A percentile compares a stretch with the other conserved stretches of the same genome.
Evolutionary conservation across 1,140 invertebrate genomes (phyloP).

Genomic region (Sarcophaga peregrina): DNA sequence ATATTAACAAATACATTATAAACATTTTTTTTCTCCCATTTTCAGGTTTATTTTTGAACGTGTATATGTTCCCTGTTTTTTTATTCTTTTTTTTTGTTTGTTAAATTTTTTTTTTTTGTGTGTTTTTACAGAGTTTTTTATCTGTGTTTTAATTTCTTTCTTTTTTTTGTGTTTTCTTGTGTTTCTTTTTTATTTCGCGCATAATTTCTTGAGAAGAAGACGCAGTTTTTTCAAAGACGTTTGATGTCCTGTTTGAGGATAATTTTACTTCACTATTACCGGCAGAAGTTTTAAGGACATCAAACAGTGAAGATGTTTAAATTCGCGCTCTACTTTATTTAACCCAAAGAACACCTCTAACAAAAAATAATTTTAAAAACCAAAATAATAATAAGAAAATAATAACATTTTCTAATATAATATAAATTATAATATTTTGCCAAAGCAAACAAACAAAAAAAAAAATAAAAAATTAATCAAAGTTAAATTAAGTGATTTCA

Average conservation of each 20-base stretch:
- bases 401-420: too few species aligned
- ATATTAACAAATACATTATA: too few species aligned
- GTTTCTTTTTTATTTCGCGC: constrained; percentile 45
- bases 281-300: constrained; percentile 64
- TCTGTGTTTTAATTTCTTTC: not conserved
- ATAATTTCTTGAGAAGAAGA: constrained; percentile 60
- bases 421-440: too few species aligned
- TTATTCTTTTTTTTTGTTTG: too few species aligned
- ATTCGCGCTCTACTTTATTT: not conserved
- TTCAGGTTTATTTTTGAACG: too few species aligned
- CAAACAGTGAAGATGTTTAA: constrained; percentile 58
- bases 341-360: not conserved
- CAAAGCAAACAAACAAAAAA: too few species aligned
- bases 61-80: too few species aligned
- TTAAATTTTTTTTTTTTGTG: too few species aligned
- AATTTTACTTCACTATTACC: constrained; percentile 44
- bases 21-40: too few species aligned
- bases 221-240: constrained; percentile 29
- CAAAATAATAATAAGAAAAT: too few species aligned
- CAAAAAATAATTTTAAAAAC: not conserved
- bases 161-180: constrained; percentile 1
- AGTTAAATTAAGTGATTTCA: not conserved
- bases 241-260: constrained; percentile 37
- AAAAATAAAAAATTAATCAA: not conserved
- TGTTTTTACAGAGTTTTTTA: not conserved